Conservation (phyloP, 1,140 invertebrate species). For the Hypsibius dujardini region DNA sequence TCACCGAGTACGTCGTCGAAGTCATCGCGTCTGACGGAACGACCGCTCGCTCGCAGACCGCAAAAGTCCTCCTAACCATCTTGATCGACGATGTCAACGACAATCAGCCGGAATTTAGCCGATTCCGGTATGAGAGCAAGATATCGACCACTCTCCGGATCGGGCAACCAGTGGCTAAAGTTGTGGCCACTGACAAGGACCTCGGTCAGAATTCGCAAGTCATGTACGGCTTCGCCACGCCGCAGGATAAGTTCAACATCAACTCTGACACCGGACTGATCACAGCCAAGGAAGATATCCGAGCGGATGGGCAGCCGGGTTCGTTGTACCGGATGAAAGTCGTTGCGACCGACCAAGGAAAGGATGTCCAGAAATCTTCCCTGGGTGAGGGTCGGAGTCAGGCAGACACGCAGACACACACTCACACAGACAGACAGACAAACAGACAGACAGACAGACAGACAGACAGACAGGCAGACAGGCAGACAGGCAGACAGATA, state of each 20-base stretch:
- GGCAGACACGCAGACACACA: too few relatives aligned
- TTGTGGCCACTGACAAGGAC: slow-evolving; percentile 59
- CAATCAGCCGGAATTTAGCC: slow-evolving; percentile 64
- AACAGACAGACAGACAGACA: too few relatives aligned
- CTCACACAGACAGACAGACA: too few relatives aligned
- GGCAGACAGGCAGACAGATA: too few relatives aligned
- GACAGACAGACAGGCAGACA: too few relatives aligned
- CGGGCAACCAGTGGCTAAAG: slow-evolving; percentile 55
- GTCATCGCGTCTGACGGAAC: slow-evolving; percentile 52
- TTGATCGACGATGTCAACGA: slow-evolving; percentile 75
- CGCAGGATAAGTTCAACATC: slow-evolving; percentile 56
- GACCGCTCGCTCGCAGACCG: slow-evolving; percentile 40
- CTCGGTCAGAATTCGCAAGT: slow-evolving; percentile 62
- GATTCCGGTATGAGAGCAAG: slow-evolving; percentile 58
- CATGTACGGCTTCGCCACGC: slow-evolving; percentile 41
- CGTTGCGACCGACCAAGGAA: slow-evolving; percentile 66
- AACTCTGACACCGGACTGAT: slow-evolving; percentile 64
- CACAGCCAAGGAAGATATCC: slow-evolving; percentile 55
- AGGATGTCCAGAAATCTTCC: slow-evolving; percentile 49
- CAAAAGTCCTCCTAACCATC: slow-evolving; percentile 56
- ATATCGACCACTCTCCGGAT: slow-evolving; percentile 55
- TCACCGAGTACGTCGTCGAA: slow-evolving; percentile 26
- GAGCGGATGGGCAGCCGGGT: slow-evolving; percentile 52
- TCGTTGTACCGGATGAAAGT: slow-evolving; percentile 61
- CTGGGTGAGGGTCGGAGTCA: too few relatives aligned